Base-by-base conservation (phyloP, 2,113 vertebrate genomes). In the Mastomys coucha region DNA sequence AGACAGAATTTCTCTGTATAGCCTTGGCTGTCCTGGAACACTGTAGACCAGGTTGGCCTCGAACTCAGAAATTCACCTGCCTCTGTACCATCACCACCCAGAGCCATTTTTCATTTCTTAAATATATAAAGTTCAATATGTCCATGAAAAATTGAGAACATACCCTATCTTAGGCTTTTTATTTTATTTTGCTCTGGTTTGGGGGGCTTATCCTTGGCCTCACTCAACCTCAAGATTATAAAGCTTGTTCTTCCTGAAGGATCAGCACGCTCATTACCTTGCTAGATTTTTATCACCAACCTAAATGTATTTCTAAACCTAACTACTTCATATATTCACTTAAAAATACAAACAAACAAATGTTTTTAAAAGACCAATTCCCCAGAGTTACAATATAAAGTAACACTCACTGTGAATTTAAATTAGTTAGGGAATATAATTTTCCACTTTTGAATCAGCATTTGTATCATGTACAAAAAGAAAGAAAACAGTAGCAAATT, bases 401-500 rank as follows among this genome's bases (percentile, higher is more conserved):
- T 85, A 88, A 60, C 73, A 80, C n/a, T 17, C 39, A 20, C n/a
- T 85, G 91, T 91, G 19, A 80, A 85, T 92, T 85, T 89, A 56
- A 78, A 53, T 31, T 56, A 88, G n/a, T 65, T 80, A 89, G 11
- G 33, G 56, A 97, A 49, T 22, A 63, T 53, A 5, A 19, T 63
- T 90, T 93, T 92, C 33, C 31, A 84, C 75, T 89, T 93, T 42
- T 72, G 42, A 89, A 63, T 14, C 13, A 90, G 20, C 5, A 58
- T 84, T 82, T 93, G 36, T 89, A 36, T 77, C 22, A 65, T 72
- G n/a, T 91, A 77, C 7, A 39, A 24, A 73, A 42, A 75, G 13
- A 84, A 95, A 60, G 56, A 88, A 96, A 93, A 76, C 8, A 88
- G 76, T 5, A 91, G 19, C 24, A 91, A 84, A 91, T 12, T 95